Percentiles rank a stretch among this genome's conserved stretches.
Evolutionary conservation across 1,140 invertebrate genomes (phyloP).

Genomic region (Centruroides sculpturatus): DNA sequence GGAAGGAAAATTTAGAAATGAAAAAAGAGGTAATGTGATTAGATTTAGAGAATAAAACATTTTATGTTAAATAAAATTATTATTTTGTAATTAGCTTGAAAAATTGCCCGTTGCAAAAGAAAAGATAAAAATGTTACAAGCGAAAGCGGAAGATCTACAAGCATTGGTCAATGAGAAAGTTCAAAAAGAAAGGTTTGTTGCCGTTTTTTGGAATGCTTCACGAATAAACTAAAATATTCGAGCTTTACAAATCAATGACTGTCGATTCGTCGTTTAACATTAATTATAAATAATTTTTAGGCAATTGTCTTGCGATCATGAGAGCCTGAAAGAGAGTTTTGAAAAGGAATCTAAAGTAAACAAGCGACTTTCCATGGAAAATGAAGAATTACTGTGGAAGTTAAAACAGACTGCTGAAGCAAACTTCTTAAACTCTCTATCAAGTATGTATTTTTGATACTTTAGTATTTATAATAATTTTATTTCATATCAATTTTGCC

Average conservation of each 20-base stretch:
- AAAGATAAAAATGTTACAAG: conserved; percentile 39
- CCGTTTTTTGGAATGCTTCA: neutral
- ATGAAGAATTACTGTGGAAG: conserved; percentile 74
- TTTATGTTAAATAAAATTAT: no score
- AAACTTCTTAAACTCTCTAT: no score
- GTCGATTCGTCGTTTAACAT: no score
- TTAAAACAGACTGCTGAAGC: conserved; percentile 32
- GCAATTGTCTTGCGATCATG: conserved; percentile 39
- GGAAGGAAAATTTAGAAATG: conserved; percentile 14
- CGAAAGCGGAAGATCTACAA: conserved; percentile 49
- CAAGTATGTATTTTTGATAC: no score
- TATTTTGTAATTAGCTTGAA: conserved; percentile 20
- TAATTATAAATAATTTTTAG: neutral
- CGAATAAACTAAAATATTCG: neutral
- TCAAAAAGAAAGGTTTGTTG: conserved; percentile 12
- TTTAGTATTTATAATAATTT: no score
- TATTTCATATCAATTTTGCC: no score
- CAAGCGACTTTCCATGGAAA: conserved; percentile 55
- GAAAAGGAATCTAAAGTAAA: conserved; percentile 58
- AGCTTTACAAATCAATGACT: no score
- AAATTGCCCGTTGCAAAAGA: conserved; percentile 33
- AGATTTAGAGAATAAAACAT: neutral
- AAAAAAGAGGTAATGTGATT: conserved; percentile 3
- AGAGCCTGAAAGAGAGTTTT: conserved; percentile 49
- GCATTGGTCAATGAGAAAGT: conserved; percentile 45